Conservation (phyloP, 1,140 invertebrate genomes). For the Meteorus sp. region DNA sequence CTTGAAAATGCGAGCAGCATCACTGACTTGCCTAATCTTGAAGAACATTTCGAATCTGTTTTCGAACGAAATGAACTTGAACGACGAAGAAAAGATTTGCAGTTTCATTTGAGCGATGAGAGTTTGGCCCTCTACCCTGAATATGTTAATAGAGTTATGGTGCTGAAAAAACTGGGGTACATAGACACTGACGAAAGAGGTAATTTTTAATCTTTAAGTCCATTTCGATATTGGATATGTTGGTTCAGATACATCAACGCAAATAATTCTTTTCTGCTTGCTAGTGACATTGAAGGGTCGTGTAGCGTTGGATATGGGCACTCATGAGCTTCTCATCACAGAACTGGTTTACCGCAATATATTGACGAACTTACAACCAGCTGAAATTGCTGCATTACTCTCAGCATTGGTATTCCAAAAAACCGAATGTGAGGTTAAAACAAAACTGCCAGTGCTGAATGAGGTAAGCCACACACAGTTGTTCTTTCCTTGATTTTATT, state of each 20-base stretch:
- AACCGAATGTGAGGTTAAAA: conserved; percentile 52
- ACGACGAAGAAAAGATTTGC: conserved; percentile 70
- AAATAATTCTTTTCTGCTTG: conserved; percentile 39
- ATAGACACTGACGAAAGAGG: conserved; percentile 73
- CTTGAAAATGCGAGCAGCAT: background rate
- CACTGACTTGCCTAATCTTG: conserved; percentile 62
- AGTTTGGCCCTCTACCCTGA: conserved; percentile 86
- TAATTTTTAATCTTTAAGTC: no score
- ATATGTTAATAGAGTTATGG: conserved; percentile 80
- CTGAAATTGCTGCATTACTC: conserved; percentile 90
- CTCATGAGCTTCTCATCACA: conserved; percentile 90
- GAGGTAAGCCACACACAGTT: conserved; percentile 33
- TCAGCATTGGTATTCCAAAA: conserved; percentile 92
- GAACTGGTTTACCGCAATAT: conserved; percentile 95
- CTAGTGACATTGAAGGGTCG: conserved; percentile 86
- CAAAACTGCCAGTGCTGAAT: conserved; percentile 37
- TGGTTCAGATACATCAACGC: background rate
- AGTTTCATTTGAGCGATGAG: conserved; percentile 79
- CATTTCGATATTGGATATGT: no score
- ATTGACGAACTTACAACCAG: conserved; percentile 79
- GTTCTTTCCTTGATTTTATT: no score
- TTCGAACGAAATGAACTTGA: conserved; percentile 74
- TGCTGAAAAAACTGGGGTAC: conserved; percentile 79
- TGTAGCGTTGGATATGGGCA: conserved; percentile 95
- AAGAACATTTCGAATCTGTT: conserved; percentile 73